These are phyloP conservation scores for Scelioninae gen. 2 DNA, from an alignment of 2,888 invertebrate genomes.

Conservation along the genomic window DNA sequence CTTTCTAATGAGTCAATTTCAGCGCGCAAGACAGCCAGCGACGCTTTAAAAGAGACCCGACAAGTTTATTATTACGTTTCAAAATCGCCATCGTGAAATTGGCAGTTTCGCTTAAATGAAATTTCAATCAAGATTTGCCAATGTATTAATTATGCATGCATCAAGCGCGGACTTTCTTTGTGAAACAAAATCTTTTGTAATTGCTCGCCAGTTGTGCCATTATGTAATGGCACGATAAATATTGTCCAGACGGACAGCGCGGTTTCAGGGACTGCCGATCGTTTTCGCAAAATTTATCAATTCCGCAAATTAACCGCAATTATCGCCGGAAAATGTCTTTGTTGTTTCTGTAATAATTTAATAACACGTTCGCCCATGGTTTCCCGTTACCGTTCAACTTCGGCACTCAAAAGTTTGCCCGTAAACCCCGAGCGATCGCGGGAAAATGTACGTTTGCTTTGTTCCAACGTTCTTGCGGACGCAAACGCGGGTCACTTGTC, in stretches of 20 bases:
- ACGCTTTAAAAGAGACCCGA: constrained; percentile 19
- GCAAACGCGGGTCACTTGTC: constrained; percentile 42
- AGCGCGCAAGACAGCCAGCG: constrained; percentile 14
- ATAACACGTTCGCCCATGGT: neutral
- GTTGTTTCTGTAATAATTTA: constrained; percentile 8
- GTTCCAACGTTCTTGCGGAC: constrained; percentile 25
- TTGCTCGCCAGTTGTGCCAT: neutral
- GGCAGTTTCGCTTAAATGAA: constrained; percentile 21
- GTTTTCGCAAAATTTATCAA: constrained; percentile 10
- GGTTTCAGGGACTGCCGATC: neutral
- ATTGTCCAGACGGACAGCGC: constrained; percentile 22
- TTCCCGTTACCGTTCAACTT: neutral
- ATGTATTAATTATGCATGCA: constrained; percentile 27
- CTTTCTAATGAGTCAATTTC: constrained; percentile 57
- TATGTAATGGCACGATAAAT: constrained; percentile 15
- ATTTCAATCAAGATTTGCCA: constrained; percentile 22
- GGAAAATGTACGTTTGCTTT: constrained; percentile 34
- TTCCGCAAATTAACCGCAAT: neutral
- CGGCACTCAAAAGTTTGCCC: constrained; percentile 10
- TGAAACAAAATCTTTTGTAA: constrained; percentile 13
- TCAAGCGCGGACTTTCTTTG: constrained; percentile 8
- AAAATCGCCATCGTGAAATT: constrained; percentile 30
- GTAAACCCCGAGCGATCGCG: constrained; percentile 13
- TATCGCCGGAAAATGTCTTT: constrained; percentile 10
- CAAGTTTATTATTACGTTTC: constrained; percentile 36